A percentile compares a stretch with the other conserved stretches of the same genome.
These are phyloP conservation scores for Buceros bicornis DNA, from an alignment of 2,797 vertebrate species.

Conservation along the genomic window DNA sequence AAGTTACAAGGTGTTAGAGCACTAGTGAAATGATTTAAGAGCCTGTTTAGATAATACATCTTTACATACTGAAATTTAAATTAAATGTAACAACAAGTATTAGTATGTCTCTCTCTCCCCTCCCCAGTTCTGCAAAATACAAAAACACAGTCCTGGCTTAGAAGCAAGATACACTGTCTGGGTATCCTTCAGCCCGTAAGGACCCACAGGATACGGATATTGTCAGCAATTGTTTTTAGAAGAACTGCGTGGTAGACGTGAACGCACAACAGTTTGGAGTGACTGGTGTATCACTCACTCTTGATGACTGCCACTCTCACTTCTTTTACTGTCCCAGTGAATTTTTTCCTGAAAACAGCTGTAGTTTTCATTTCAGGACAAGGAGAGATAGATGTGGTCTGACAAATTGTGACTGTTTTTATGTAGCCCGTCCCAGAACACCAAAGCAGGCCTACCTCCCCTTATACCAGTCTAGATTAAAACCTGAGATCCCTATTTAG, in stretches of 20 bases:
- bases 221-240: neutral
- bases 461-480: neutral
- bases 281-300: neutral
- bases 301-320: neutral
- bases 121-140: neutral
- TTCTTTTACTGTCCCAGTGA: too few species aligned
- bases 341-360: neutral
- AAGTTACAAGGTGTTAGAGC: neutral
- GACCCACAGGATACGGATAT: fast-evolving
- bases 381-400: neutral
- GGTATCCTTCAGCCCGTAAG: neutral
- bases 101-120: neutral
- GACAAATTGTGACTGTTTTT: neutral
- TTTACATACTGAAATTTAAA: neutral
- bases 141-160: neutral
- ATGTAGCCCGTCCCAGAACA: neutral
- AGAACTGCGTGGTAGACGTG: neutral
- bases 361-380: neutral
- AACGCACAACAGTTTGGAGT: neutral
- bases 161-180: neutral
- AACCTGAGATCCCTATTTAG: neutral
- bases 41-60: neutral
- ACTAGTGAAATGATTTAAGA: neutral
- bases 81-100: neutral
- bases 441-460: neutral